Conservation (phyloP, 2,888 invertebrate genomes). For the Ophion ellenae region DNA sequence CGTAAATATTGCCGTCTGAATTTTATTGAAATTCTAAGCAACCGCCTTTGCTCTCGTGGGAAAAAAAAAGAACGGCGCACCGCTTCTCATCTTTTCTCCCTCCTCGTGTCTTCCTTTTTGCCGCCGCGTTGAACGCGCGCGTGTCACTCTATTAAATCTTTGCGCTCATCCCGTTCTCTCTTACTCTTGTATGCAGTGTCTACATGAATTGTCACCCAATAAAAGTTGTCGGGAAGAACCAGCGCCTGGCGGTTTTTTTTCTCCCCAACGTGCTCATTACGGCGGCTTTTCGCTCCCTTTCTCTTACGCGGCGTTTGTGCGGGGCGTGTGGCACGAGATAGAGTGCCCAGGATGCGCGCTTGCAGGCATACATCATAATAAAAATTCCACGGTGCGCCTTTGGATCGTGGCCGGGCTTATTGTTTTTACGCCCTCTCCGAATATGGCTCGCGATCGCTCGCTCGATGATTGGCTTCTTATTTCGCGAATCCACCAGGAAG, state of each 20-base stretch:
- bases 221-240: conserved; percentile 56
- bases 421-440: conserved; percentile 72
- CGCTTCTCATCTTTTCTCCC: conserved; percentile 39
- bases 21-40: conserved; percentile 58
- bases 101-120: conserved; percentile 43
- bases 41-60: conserved; percentile 27
- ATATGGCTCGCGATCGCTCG: conserved; percentile 50
- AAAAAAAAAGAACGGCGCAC: not conserved
- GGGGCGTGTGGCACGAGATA: conserved; percentile 40
- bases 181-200: not conserved
- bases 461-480: conserved; percentile 23
- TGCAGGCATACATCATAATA: conserved; percentile 73
- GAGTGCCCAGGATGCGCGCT: conserved; percentile 50
- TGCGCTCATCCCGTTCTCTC: conserved; percentile 29
- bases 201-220: conserved; percentile 57
- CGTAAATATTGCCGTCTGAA: conserved; percentile 56
- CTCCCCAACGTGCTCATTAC: conserved; percentile 50
- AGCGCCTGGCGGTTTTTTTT: conserved; percentile 11
- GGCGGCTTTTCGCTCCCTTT: conserved; percentile 22
- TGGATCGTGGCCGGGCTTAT: conserved; percentile 68
- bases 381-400: conserved; percentile 71
- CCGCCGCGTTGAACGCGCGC: conserved; percentile 35
- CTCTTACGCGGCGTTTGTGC: not conserved
- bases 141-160: conserved; percentile 32
- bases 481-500: not conserved